phyloP scores from a whole-genome alignment of 2,797 vertebrate species.

The Acrossocheilus wenchowensis region DNA sequence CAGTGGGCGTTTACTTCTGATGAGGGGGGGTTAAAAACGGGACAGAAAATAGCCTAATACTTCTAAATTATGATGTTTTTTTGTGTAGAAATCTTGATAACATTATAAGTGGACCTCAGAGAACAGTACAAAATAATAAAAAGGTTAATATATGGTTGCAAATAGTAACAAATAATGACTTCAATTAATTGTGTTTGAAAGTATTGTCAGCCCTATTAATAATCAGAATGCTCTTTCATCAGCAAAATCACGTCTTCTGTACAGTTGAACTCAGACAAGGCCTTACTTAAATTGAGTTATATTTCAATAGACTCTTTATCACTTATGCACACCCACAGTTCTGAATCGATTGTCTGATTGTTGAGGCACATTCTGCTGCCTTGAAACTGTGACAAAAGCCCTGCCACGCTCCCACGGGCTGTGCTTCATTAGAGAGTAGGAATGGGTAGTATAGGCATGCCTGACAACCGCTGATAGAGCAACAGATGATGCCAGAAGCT shows the following conservation, averaged over 20 bases:
- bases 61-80: too few species aligned
- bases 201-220: background rate
- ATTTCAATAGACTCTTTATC: conserved; percentile 31
- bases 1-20: too few species aligned
- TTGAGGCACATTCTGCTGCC: background rate
- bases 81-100: background rate
- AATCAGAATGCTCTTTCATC: background rate
- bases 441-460: conserved; percentile 29
- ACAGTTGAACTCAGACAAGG: background rate
- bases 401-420: background rate
- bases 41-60: too few species aligned
- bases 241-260: background rate
- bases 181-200: background rate
- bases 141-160: background rate
- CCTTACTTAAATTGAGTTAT: background rate
- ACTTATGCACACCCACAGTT: conserved; percentile 13
- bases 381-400: conserved; percentile 39
- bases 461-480: conserved; percentile 28
- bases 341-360: background rate
- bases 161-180: background rate
- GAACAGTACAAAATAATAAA: background rate
- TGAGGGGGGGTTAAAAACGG: too few species aligned
- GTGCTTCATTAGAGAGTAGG: conserved; percentile 22
- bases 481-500: conserved; percentile 23
- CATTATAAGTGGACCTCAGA: background rate